Evolutionary conservation across 2,888 invertebrate species (phyloP).

Genomic region (Lasioglossum marginatum): DNA sequence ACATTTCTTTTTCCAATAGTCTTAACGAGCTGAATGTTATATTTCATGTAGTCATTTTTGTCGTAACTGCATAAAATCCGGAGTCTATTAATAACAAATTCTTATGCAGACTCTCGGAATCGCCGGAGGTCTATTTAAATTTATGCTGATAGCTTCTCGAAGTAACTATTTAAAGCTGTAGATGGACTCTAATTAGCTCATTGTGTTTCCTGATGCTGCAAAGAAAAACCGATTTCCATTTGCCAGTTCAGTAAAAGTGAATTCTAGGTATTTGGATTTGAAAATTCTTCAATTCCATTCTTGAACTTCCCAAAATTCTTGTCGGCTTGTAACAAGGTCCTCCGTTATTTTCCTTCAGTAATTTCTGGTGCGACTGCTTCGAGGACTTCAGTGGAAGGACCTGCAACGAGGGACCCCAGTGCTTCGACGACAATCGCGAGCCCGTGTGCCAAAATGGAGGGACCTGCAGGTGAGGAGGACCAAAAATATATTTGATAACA

Average conservation of each 20-base stretch:
- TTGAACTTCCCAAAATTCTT: not conserved
- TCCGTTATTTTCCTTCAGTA: conserved; percentile 85
- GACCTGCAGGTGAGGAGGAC: conserved; percentile 91
- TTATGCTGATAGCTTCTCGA: too few species aligned
- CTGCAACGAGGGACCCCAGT: conserved; percentile 93
- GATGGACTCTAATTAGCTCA: too few species aligned
- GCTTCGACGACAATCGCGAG: conserved; percentile 87
- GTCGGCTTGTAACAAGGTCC: conserved; percentile 3
- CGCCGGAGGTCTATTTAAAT: too few species aligned
- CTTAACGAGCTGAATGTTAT: too few species aligned
- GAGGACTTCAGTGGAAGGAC: conserved; percentile 91
- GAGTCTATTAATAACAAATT: too few species aligned
- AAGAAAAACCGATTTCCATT: not conserved
- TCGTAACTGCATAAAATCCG: too few species aligned
- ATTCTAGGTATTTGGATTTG: not conserved
- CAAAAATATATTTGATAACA: not conserved
- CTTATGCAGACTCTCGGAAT: too few species aligned
- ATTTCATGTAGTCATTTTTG: too few species aligned
- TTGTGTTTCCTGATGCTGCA: not conserved
- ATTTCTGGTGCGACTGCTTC: conserved; percentile 93
- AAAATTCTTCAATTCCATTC: not conserved
- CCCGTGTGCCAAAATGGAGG: conserved; percentile 92
- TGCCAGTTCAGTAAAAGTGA: not conserved
- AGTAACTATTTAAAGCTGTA: too few species aligned
- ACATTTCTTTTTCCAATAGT: too few species aligned